Conservation (phyloP, 1,140 invertebrate species). For the Halotydeus destructor region DNA sequence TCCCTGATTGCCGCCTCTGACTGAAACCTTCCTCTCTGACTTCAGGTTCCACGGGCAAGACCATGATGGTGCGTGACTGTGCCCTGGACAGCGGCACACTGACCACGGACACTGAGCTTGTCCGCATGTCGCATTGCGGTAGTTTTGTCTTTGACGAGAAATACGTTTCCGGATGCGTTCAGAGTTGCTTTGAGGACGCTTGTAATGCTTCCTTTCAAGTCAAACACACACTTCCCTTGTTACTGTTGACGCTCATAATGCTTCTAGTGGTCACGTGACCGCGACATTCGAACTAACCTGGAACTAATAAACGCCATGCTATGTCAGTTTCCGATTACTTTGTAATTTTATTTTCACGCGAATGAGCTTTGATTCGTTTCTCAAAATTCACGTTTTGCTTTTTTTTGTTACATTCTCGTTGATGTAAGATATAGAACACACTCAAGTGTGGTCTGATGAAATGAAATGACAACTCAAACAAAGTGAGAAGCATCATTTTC, state of each 20-base stretch:
- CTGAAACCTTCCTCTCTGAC: conserved; percentile 2
- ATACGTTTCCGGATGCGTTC: conserved; percentile 33
- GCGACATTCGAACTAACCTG: no score
- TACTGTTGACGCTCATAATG: background rate
- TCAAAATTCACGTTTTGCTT: no score
- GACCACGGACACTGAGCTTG: conserved; percentile 61
- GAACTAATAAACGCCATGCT: no score
- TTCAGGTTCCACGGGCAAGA: conserved; percentile 40
- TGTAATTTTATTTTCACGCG: no score
- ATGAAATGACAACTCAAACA: no score
- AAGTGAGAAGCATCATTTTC: no score
- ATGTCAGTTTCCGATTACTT: no score
- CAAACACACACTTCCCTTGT: background rate
- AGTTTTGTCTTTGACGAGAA: conserved; percentile 64
- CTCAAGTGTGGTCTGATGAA: no score
- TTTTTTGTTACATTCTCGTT: no score
- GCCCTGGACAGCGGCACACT: conserved; percentile 75
- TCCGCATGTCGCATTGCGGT: conserved; percentile 51
- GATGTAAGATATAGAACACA: no score
- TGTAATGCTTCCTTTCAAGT: conserved; percentile 17
- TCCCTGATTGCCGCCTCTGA: background rate
- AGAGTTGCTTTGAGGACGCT: conserved; percentile 21
- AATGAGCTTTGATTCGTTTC: no score
- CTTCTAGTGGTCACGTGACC: conserved; percentile 1
- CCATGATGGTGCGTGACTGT: conserved; percentile 59